phyloP scores from a whole-genome alignment of 1,140 invertebrate species.

The Tenebrio molitor region DNA sequence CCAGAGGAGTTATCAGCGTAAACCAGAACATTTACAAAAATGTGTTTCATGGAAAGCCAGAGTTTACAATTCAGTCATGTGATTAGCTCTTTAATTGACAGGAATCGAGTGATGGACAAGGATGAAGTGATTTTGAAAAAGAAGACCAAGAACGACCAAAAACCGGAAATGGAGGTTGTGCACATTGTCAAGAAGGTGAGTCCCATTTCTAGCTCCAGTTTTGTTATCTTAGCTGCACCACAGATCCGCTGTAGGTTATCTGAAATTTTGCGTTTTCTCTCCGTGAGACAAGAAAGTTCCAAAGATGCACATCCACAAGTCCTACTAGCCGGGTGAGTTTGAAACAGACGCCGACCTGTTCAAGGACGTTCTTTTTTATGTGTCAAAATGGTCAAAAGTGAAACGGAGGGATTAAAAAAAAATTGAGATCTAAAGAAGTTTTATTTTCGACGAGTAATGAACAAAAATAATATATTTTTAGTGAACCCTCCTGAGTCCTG shows the following conservation, averaged over 20 bases:
- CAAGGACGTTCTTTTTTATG: constrained; percentile 77
- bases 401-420: too few relatives aligned
- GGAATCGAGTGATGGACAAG: constrained; percentile 87
- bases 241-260: constrained; percentile 75
- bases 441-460: too few relatives aligned
- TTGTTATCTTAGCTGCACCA: constrained; percentile 69
- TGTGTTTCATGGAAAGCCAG: constrained; percentile 81
- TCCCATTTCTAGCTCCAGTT: background rate
- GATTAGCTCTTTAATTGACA: constrained; percentile 76
- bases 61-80: constrained; percentile 80
- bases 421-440: too few relatives aligned
- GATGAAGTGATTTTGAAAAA: constrained; percentile 82
- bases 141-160: constrained; percentile 61
- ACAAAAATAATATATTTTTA: too few relatives aligned
- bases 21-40: constrained; percentile 84
- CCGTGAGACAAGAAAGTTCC: constrained; percentile 83
- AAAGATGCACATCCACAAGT: constrained; percentile 75
- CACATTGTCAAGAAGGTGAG: constrained; percentile 70
- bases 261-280: constrained; percentile 76
- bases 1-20: too few relatives aligned
- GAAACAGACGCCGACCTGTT: constrained; percentile 70
- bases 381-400: constrained; percentile 76
- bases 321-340: constrained; percentile 74
- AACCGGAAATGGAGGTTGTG: constrained; percentile 71
- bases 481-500: too few relatives aligned